Evolutionary conservation across 2,888 invertebrate genomes (phyloP).

Genomic region (Pachydiplax longipennis): DNA sequence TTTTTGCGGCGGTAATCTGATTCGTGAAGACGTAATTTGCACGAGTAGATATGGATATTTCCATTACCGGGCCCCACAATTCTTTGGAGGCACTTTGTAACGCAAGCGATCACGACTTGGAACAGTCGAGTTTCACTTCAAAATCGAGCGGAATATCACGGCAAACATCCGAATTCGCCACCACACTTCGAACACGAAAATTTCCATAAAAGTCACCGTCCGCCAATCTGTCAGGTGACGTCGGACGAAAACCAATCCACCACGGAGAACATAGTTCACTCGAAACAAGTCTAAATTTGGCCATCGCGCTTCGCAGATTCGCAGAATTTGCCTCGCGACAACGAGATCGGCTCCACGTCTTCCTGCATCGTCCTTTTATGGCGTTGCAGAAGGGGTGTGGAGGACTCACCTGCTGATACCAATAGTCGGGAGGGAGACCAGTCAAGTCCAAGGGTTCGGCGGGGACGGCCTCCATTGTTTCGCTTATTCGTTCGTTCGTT

Average conservation of each 20-base stretch:
- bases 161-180: no score
- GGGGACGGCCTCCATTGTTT: neutral
- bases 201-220: neutral
- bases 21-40: no score
- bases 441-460: slow-evolving; percentile 40
- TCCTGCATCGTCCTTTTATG: neutral
- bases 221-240: neutral
- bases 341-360: neutral
- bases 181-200: neutral
- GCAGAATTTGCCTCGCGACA: neutral
- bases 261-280: neutral
- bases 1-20: no score
- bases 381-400: neutral
- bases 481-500: slow-evolving; percentile 11
- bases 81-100: no score
- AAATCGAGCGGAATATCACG: no score
- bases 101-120: no score
- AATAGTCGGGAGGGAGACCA: slow-evolving; percentile 78
- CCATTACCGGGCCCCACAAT: no score
- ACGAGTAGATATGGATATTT: no score
- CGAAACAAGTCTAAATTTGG: neutral
- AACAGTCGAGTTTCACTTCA: no score
- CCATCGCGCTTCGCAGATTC: neutral
- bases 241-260: neutral
- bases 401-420: slow-evolving; percentile 79